Percentiles rank a stretch among this genome's conserved stretches.
Evolutionary conservation across 2,888 invertebrate species (phyloP).

Genomic region (Drosophila affinis): DNA sequence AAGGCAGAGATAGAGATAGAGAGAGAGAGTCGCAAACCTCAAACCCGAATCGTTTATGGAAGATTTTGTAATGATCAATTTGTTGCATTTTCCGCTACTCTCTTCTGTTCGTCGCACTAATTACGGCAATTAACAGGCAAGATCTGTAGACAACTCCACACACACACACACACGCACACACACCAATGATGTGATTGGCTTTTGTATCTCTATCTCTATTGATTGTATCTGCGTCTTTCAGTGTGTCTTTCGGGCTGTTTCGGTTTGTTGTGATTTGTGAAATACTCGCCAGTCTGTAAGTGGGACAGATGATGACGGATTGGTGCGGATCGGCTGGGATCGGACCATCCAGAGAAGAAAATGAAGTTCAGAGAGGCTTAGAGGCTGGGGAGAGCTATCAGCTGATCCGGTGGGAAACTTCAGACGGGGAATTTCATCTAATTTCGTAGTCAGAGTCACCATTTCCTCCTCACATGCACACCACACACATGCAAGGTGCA

Average conservation of each 20-base stretch:
- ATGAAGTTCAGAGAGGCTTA: background rate
- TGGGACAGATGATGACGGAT: background rate
- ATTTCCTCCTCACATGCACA: constrained; percentile 18
- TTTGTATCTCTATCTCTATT: constrained; percentile 25
- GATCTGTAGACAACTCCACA: constrained; percentile 36
- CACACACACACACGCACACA: background rate
- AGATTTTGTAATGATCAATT: constrained; percentile 68
- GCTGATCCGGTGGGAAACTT: constrained; percentile 4
- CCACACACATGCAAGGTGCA: constrained; percentile 8
- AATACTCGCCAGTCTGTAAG: background rate
- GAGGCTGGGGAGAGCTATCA: background rate
- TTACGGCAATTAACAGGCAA: constrained; percentile 64
- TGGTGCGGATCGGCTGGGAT: too few relatives aligned
- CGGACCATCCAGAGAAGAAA: background rate
- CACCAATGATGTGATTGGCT: constrained; percentile 8
- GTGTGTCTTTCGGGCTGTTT: too few relatives aligned
- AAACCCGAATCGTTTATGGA: constrained; percentile 38
- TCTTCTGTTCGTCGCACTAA: constrained; percentile 52
- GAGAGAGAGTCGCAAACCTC: too few relatives aligned
- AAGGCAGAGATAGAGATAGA: too few relatives aligned
- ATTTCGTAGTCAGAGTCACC: constrained; percentile 8
- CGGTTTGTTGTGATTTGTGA: too few relatives aligned
- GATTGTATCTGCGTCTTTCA: background rate
- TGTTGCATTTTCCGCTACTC: constrained; percentile 49
- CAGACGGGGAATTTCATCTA: constrained; percentile 1